Base-by-base conservation (phyloP, 2,797 vertebrate species). In the Chlorospingus semifuscus region DNA sequence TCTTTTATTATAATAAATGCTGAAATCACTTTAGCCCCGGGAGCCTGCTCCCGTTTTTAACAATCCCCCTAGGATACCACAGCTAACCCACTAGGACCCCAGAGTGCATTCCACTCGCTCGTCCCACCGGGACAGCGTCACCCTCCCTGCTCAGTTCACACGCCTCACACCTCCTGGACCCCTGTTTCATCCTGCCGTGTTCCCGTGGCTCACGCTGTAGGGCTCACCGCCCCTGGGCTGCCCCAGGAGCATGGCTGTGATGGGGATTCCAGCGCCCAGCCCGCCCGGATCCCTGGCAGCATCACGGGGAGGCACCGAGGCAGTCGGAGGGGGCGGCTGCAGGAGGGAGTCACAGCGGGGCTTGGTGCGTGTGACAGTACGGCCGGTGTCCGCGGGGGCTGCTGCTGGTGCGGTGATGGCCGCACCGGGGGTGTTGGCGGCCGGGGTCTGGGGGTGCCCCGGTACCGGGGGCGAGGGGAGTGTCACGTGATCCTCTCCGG, bases 121-220 rank as follows among this genome's bases (percentile, higher is more conserved):
- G 12, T 55, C 32, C 22, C 16, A 42, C 3, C 9, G 6, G 34
- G 34, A 23, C 16, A 3, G 29, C 1, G 0, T 34, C 53, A 52
- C n/a, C 12, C 12, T 29, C 32, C 53, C 71, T 52, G 44, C 49
- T 19, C 37, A 44, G 44, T 26, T 52, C 16, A 13, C 56, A 52
- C 0, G 0, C 11, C 26, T 50, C 52, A 20, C 11, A 36, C 20
- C 12, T 14, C n/a, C 1, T 2, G 24, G 34, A 0, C 15, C 24
- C 23, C 10, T 1, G 5, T 1, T n/a, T 50, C 41, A 20, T 18
- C 14, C 16, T 18, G 23, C 29, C 3, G 0, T 3, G 11, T 56
- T 64, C 29, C 56, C 14, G 6, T 0, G 2, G 55, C 41, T 49
- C 26, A 2, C 13, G 27, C 16, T 6, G 0, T 57, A 34, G 69